These are phyloP conservation scores for Eupithecia subfuscata DNA, from an alignment of 2,888 invertebrate species.

Conservation along the genomic window DNA sequence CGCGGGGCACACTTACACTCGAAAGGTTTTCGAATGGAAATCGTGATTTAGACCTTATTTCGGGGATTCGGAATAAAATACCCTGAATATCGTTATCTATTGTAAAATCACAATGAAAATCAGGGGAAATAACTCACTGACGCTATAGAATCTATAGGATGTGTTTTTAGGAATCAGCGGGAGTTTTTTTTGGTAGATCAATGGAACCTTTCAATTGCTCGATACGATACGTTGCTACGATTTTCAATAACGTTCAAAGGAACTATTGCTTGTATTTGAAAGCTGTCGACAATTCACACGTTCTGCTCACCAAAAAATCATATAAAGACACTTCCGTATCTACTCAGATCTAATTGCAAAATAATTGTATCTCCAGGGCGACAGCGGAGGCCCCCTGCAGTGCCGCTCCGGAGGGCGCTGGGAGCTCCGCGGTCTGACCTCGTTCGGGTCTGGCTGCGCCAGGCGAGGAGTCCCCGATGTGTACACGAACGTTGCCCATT, in stretches of 20 bases:
- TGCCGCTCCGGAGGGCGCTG: conserved; percentile 93
- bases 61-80: conserved; percentile 54
- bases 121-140: conserved; percentile 31
- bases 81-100: conserved; percentile 16
- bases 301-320: not conserved
- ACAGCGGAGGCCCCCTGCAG: conserved; percentile 95
- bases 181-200: not conserved
- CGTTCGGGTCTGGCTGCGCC: conserved; percentile 96
- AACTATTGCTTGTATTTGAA: not conserved
- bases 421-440: conserved; percentile 95
- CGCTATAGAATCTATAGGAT: too few relatives aligned
- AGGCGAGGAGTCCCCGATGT: conserved; percentile 95
- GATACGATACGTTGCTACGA: not conserved
- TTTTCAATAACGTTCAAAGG: not conserved
- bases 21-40: conserved; percentile 65
- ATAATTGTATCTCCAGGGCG: conserved; percentile 85
- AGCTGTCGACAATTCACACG: not conserved
- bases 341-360: not conserved
- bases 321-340: not conserved
- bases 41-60: conserved; percentile 71
- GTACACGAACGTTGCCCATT: conserved; percentile 92
- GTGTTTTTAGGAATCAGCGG: not conserved
- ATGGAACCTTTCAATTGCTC: not conserved
- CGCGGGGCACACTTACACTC: conserved; percentile 64
- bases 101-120: conserved; percentile 22